These are phyloP conservation scores for Phengaris alcon DNA, from an alignment of 2,888 invertebrate species.

Conservation along the genomic window DNA sequence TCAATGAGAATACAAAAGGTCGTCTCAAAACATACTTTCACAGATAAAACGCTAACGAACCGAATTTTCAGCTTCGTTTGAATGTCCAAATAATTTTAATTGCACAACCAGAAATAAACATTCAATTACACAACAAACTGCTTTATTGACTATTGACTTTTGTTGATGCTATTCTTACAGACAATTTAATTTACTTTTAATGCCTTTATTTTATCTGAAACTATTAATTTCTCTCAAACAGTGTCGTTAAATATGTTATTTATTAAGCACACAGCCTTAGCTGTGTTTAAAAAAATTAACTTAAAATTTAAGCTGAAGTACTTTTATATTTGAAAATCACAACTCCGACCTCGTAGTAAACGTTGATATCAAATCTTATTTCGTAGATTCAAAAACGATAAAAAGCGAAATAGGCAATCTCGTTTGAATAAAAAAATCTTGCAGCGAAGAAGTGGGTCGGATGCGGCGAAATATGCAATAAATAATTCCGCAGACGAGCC, in stretches of 20 bases:
- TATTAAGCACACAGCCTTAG: too few relatives aligned
- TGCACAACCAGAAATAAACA: slow-evolving; percentile 1
- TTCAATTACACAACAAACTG: background rate
- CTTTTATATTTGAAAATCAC: too few relatives aligned
- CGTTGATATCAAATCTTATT: background rate
- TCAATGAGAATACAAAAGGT: slow-evolving; percentile 20
- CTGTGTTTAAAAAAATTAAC: too few relatives aligned
- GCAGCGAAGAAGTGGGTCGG: slow-evolving; percentile 2
- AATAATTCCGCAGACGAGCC: slow-evolving; percentile 15
- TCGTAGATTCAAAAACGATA: background rate
- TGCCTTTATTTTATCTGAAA: background rate
- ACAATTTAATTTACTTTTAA: background rate
- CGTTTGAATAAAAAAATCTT: background rate
- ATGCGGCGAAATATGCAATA: slow-evolving; percentile 14
- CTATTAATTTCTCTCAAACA: too few relatives aligned
- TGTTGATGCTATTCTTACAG: background rate
- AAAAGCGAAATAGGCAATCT: slow-evolving; percentile 11
- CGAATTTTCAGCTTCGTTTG: background rate
- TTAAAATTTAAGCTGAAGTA: too few relatives aligned
- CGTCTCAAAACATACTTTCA: slow-evolving; percentile 16
- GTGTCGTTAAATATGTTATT: too few relatives aligned
- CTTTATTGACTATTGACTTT: background rate
- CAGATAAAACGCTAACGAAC: slow-evolving; percentile 25
- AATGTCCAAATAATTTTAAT: slow-evolving; percentile 19
- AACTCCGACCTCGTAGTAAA: background rate